A percentile compares a stretch with the other conserved stretches of the same genome.
Conservation (phyloP, 2,113 vertebrate genomes). For the Channa maculata region DNA sequence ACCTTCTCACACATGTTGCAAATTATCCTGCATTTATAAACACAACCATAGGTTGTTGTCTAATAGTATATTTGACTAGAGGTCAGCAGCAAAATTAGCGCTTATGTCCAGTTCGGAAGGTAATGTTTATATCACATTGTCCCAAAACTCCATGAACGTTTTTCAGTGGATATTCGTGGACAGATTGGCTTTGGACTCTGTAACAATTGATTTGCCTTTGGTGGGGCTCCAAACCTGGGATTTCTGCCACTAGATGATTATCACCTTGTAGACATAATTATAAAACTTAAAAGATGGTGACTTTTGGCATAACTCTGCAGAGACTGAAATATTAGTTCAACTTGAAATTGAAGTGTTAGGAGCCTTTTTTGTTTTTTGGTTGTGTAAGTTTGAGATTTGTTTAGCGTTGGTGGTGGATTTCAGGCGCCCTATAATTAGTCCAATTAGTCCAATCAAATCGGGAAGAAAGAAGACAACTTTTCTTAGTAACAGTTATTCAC, state of each 20-base stretch:
- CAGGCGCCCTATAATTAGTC: background rate
- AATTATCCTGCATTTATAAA: background rate
- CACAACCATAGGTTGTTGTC: constrained; percentile 1
- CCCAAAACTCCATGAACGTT: background rate
- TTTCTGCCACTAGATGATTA: constrained; percentile 63
- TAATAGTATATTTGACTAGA: background rate
- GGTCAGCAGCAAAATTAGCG: background rate
- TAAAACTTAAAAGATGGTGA: constrained; percentile 24
- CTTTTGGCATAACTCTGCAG: constrained; percentile 41
- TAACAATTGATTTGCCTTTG: constrained; percentile 50
- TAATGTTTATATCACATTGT: background rate
- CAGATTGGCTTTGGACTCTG: constrained; percentile 49
- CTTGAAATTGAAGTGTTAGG: constrained; percentile 44
- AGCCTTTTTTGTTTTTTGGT: constrained; percentile 33
- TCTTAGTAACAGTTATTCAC: constrained; percentile 22
- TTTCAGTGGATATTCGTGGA: constrained; percentile 26
- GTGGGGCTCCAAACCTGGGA: constrained; percentile 65
- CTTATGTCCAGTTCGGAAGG: background rate
- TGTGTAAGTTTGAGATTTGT: constrained; percentile 46
- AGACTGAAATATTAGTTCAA: constrained; percentile 25
- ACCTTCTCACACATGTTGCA: background rate
- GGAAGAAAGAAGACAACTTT: constrained; percentile 21
- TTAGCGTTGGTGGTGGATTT: constrained; percentile 32
- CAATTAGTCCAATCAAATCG: constrained; percentile 25
- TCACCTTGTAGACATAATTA: constrained; percentile 52